Percentiles rank a stretch among this genome's conserved stretches.
Evolutionary conservation across 2,113 vertebrate genomes (phyloP).

Genomic region (Dromaius novaehollandiae): DNA sequence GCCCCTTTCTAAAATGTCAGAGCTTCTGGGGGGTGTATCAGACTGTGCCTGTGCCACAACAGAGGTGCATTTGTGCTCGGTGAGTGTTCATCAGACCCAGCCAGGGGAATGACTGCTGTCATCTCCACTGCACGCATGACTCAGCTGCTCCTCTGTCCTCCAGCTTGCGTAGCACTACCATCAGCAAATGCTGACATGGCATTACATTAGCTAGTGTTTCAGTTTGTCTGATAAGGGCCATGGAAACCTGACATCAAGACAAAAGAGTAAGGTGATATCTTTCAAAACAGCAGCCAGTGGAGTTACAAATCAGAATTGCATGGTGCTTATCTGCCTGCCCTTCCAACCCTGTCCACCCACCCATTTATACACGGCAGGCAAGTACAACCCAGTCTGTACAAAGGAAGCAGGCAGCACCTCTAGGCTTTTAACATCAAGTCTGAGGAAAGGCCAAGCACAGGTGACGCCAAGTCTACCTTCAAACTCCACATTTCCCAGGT

Average conservation of each 20-base stretch:
- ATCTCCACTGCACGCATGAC: neutral
- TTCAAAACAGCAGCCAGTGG: neutral
- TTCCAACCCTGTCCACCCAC: neutral
- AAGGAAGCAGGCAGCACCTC: neutral
- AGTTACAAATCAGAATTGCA: neutral
- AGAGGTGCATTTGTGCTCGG: neutral
- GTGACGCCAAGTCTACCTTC: conserved; percentile 76
- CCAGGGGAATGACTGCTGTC: neutral
- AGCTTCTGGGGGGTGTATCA: neutral
- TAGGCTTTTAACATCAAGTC: neutral
- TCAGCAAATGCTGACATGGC: neutral
- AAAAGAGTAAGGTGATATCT: neutral
- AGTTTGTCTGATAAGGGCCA: neutral
- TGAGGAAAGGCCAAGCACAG: neutral
- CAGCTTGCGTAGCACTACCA: neutral
- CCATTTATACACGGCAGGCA: neutral
- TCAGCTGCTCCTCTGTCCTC: neutral
- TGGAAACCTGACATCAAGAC: neutral
- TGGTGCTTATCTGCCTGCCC: neutral
- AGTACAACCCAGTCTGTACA: neutral
- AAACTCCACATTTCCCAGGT: conserved; percentile 91
- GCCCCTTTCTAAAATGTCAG: neutral
- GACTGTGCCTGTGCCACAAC: neutral
- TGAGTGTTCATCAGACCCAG: neutral
- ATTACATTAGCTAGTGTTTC: neutral